A percentile compares a stretch with the other conserved stretches of the same genome.
Conservation (phyloP, 2,888 invertebrate genomes). For the Lasius fuliginosus region DNA sequence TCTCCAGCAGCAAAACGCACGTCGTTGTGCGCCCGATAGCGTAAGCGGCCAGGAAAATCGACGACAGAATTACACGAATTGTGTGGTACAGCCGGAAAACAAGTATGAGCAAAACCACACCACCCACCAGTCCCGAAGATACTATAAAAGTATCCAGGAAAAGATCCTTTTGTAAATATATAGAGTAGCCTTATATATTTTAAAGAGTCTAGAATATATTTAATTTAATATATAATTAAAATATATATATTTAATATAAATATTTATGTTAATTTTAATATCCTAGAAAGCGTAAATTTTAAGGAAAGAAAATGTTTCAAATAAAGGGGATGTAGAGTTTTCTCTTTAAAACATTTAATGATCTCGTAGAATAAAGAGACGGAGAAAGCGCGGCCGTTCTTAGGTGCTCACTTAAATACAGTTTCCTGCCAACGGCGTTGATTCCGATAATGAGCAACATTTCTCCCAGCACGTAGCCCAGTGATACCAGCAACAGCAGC, state of each 20-base stretch:
- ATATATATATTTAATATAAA: too few species aligned
- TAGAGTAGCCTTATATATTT: too few species aligned
- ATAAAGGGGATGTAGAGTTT: not conserved
- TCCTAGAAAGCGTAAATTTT: not conserved
- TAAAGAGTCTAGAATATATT: not conserved
- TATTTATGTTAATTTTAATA: not conserved
- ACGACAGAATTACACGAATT: constrained; percentile 63
- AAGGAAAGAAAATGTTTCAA: not conserved
- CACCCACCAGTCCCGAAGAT: constrained; percentile 73
- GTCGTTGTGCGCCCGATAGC: constrained; percentile 73
- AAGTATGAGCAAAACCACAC: constrained; percentile 65
- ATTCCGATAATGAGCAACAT: constrained; percentile 72
- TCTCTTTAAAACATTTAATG: not conserved
- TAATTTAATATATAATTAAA: not conserved
- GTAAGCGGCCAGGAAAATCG: constrained; percentile 73
- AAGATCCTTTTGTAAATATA: constrained; percentile 4
- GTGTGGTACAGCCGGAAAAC: constrained; percentile 61
- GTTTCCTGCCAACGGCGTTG: constrained; percentile 73
- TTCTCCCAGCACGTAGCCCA: constrained; percentile 77
- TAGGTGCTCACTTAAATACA: constrained; percentile 68
- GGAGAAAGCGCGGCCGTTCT: not conserved
- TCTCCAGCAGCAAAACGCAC: constrained; percentile 74
- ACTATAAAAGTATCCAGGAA: constrained; percentile 50
- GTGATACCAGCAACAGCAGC: constrained; percentile 70
- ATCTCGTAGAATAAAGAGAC: not conserved